Evolutionary conservation across 2,797 vertebrate genomes (phyloP), one percentile per base, ranked within the genome.

Genomic region (Florisuga fusca): DNA sequence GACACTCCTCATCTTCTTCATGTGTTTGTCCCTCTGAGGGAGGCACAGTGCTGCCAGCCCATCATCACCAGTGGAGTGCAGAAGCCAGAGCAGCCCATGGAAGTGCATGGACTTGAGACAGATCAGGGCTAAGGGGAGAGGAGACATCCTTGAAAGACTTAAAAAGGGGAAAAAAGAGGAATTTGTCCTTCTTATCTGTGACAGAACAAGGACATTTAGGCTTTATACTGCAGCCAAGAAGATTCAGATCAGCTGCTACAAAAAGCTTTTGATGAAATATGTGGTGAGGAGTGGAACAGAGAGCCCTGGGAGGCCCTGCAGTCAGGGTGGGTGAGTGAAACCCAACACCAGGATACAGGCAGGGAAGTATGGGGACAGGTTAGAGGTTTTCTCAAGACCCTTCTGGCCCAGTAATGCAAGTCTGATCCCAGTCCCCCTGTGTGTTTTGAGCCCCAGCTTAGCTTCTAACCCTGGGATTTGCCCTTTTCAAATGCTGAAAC

Each of bases 161-260:
- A 5, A 23, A 16, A 67, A 46, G 38, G 11, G 46, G 9, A 89
- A 73, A 89, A 73, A 58, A 64, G 46, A 55, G 13, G 62, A 19
- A 64, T 83, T 84, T 79, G 72, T 84, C 51, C 69, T 79, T 76
- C 34, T 83, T 75, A 68, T 61, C 62, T 62, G 25, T 3, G 74
- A 51, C 38, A n/a, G 16, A 76, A 59, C 43, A 80, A 55, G 15
- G 45, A 31, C 0, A 0, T 76, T 77, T 13, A 53, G 64, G 64
- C 46, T 91, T 84, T 61, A 22, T 50, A 3, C 31, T 62, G 51
- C 51, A 77, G 50, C 66, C 54, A 45, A 62, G 66, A 71, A 93
- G 33, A 58, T 61, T 64, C 45, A 26, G 66, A 26, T 36, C 78
- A 66, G 20, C 66, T 75, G 38, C 61, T 61, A 1, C 1, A 4